A percentile compares a stretch with the other conserved stretches of the same genome.
Conservation (phyloP, 2,113 vertebrate genomes). For the Halichoerus grypus region DNA sequence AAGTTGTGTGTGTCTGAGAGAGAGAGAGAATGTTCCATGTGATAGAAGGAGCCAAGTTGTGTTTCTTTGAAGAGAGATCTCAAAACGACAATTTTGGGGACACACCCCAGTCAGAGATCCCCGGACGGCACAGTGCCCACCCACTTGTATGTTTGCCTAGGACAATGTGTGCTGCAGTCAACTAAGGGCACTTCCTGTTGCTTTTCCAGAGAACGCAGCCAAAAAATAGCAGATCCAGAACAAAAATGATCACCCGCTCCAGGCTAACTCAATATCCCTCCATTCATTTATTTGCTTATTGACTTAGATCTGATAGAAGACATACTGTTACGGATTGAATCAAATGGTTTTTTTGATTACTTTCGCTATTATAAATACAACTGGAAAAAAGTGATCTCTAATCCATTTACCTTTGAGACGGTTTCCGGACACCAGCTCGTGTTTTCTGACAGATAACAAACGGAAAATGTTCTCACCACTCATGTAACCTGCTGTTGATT, state of each 20-base stretch:
- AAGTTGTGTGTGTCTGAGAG: not conserved
- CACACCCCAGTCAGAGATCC: not conserved
- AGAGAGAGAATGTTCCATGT: not conserved
- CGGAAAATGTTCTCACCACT: not conserved
- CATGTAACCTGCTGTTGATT: not conserved
- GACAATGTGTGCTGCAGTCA: not conserved
- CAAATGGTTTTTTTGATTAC: not conserved
- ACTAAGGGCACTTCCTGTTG: not conserved
- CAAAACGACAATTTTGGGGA: not conserved
- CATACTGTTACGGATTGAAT: not conserved
- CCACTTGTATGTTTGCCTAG: conserved; percentile 17
- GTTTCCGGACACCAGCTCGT: not conserved
- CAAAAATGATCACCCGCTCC: not conserved
- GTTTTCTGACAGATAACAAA: conserved; percentile 22
- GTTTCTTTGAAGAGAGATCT: not conserved
- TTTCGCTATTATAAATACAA: not conserved
- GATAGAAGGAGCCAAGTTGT: not conserved
- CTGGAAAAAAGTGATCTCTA: not conserved
- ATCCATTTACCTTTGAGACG: not conserved
- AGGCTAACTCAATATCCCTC: not conserved
- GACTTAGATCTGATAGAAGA: conserved; percentile 21
- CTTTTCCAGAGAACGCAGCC: conserved; percentile 14
- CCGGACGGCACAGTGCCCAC: not conserved
- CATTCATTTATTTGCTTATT: not conserved
- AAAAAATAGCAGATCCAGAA: conserved; percentile 35